A percentile compares a stretch with the other conserved stretches of the same genome.
These are phyloP conservation scores for Mesitornis unicolor DNA, from an alignment of 2,113 vertebrate genomes.

Conservation along the genomic window DNA sequence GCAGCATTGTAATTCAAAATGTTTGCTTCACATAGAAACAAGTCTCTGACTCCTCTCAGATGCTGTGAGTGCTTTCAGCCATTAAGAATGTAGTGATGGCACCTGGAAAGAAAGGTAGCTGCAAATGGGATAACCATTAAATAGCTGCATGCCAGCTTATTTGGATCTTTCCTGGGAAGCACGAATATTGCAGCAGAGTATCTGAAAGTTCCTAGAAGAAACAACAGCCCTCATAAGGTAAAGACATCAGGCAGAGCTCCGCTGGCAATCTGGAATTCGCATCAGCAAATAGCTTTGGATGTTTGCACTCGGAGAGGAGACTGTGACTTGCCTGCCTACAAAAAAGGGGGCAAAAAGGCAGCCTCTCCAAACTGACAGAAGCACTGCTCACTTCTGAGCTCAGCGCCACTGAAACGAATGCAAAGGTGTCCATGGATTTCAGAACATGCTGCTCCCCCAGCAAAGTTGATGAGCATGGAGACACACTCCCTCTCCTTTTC, in stretches of 20 bases:
- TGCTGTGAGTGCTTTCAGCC: background rate
- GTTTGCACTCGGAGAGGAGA: background rate
- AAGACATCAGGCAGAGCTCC: conserved; percentile 2
- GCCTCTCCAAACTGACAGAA: background rate
- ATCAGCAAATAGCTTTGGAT: background rate
- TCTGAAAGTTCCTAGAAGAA: conserved; percentile 44
- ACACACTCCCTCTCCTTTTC: fast-evolving
- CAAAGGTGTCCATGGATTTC: background rate
- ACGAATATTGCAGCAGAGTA: background rate
- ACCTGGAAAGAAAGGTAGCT: conserved; percentile 26
- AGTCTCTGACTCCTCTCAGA: conserved; percentile 3
- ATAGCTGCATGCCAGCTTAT: background rate
- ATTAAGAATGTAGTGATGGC: conserved; percentile 9
- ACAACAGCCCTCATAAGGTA: background rate
- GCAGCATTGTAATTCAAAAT: background rate
- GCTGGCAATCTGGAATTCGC: background rate
- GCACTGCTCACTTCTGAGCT: fast-evolving
- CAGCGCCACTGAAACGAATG: fast-evolving
- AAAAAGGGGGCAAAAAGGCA: background rate
- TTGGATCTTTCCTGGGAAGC: background rate
- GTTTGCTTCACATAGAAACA: background rate
- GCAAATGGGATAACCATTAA: conserved; percentile 31
- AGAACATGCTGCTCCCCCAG: fast-evolving
- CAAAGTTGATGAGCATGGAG: fast-evolving
- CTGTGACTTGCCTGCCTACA: background rate